phyloP scores from a whole-genome alignment of 2,113 vertebrate genomes.

The Theristicus caerulescens region DNA sequence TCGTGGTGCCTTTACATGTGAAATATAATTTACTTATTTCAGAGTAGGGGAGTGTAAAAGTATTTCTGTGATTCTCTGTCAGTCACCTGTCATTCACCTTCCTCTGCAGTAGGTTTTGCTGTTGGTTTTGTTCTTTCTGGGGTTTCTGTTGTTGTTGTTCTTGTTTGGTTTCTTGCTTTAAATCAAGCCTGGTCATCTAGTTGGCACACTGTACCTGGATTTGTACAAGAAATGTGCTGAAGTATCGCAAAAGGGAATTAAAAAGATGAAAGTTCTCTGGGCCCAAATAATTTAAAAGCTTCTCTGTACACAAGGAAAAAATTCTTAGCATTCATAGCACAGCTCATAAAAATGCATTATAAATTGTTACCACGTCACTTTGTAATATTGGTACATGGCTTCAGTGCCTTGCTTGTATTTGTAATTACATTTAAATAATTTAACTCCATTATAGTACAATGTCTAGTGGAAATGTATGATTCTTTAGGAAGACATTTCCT shows the following conservation, averaged over 20 bases:
- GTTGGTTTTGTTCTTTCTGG: background rate
- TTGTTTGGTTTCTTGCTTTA: background rate
- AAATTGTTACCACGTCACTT: slow-evolving; percentile 22
- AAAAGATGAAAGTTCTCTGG: background rate
- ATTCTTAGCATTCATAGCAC: background rate
- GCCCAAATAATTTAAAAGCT: background rate
- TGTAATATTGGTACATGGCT: slow-evolving; percentile 32
- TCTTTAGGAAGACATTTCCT: slow-evolving; percentile 17
- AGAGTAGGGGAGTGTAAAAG: background rate
- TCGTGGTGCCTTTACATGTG: background rate
- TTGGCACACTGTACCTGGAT: background rate
- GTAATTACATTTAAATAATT: slow-evolving; percentile 71
- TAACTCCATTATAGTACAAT: slow-evolving; percentile 30
- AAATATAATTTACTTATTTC: slow-evolving; percentile 9
- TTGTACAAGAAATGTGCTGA: background rate
- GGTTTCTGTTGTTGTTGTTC: background rate
- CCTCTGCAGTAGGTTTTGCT: background rate
- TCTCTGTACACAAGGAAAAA: background rate
- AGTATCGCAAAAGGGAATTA: background rate
- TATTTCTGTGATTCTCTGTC: background rate
- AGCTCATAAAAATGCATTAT: background rate
- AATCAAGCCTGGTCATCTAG: background rate
- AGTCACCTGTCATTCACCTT: background rate
- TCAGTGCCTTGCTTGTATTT: slow-evolving; percentile 49
- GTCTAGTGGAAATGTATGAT: slow-evolving; percentile 29